Evolutionary conservation across 1,140 invertebrate genomes (phyloP).

Genomic region (Phymastichus coffea): DNA sequence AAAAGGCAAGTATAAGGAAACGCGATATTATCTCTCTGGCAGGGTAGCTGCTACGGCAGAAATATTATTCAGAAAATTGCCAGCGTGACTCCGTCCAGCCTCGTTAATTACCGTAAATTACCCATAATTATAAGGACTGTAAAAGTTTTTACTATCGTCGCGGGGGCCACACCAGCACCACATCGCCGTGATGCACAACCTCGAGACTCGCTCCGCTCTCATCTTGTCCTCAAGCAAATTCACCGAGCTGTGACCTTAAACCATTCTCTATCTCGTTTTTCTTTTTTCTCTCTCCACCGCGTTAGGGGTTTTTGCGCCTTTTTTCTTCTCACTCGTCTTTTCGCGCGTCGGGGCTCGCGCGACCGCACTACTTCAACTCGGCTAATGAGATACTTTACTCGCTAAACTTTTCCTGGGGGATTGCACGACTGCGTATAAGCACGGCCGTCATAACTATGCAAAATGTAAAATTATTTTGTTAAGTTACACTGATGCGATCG

Average conservation of each 20-base stretch:
- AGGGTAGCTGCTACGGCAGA: conserved; percentile 37
- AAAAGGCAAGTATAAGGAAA: conserved; percentile 37
- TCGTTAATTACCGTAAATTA: conserved; percentile 59
- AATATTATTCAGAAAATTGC: conserved; percentile 59
- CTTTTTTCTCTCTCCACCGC: not conserved
- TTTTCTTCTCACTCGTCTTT: not conserved
- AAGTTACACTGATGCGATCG: no score
- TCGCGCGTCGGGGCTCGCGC: not conserved
- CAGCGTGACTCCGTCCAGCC: conserved; percentile 55
- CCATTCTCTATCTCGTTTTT: not conserved
- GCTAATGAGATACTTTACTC: conserved; percentile 46
- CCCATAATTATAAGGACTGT: conserved; percentile 58
- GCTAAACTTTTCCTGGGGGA: conserved; percentile 41
- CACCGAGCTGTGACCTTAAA: conserved; percentile 44
- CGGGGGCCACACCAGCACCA: conserved; percentile 44
- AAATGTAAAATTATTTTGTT: no score
- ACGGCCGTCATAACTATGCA: no score
- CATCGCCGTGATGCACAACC: conserved; percentile 50
- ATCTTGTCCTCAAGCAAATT: conserved; percentile 48
- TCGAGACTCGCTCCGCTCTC: conserved; percentile 49
- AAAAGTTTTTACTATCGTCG: conserved; percentile 60
- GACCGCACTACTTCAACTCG: conserved; percentile 35
- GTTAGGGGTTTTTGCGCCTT: not conserved
- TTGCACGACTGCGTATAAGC: no score
- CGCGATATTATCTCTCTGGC: conserved; percentile 55